A percentile compares a stretch with the other conserved stretches of the same genome.
phyloP scores from a whole-genome alignment of 2,797 vertebrate species.

The Linurgus olivaceus region DNA sequence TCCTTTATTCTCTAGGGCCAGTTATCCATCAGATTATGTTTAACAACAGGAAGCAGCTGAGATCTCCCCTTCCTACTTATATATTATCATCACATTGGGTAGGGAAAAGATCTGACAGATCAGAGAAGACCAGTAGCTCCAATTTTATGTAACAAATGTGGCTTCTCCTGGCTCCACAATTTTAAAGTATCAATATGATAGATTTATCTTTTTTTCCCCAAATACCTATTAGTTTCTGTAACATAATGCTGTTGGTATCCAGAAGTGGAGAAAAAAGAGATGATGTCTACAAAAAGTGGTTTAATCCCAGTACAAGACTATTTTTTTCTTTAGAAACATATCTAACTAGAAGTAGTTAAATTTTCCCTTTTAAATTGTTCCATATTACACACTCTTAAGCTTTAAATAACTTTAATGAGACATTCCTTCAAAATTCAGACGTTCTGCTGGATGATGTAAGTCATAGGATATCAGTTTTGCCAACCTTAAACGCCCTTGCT shows the following conservation, averaged over 20 bases:
- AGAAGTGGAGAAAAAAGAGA: neutral
- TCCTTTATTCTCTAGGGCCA: neutral
- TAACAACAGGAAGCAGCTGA: neutral
- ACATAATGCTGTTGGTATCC: neutral
- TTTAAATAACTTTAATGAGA: neutral
- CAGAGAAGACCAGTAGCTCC: neutral
- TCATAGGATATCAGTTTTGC: neutral
- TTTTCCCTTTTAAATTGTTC: neutral
- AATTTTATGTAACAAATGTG: neutral
- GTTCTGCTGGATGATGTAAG: neutral
- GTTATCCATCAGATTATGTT: neutral
- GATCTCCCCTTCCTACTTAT: neutral
- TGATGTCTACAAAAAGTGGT: accelerated
- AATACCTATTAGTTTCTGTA: neutral
- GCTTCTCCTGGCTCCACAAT: neutral
- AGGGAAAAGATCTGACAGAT: neutral
- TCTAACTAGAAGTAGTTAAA: neutral
- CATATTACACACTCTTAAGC: neutral
- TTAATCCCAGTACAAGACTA: neutral
- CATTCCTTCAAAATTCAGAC: neutral
- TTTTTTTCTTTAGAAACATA: neutral
- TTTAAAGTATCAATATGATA: neutral
- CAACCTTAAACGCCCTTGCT: neutral
- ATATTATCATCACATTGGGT: neutral
- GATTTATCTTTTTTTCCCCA: neutral